Conservation (phyloP, 2,797 vertebrate species). For the Thunnus albacares region DNA sequence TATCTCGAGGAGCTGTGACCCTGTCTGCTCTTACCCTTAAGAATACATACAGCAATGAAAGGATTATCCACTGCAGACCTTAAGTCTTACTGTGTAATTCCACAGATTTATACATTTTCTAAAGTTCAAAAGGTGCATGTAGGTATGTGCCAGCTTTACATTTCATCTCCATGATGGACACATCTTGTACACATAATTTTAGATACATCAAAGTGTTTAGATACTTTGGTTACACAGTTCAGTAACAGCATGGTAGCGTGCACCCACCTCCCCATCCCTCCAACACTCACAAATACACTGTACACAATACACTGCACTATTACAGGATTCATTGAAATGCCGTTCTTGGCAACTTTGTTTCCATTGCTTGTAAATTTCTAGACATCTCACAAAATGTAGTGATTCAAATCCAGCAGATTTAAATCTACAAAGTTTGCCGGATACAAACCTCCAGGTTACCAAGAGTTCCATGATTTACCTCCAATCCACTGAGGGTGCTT, state of each 20-base stretch:
- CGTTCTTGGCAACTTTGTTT: too few relatives aligned
- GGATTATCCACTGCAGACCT: constrained; percentile 27
- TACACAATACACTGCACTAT: neutral
- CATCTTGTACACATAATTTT: neutral
- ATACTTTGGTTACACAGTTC: neutral
- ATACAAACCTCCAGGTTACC: neutral
- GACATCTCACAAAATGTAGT: neutral
- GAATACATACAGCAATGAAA: constrained; percentile 16
- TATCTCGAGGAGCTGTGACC: constrained; percentile 15
- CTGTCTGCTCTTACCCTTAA: constrained; percentile 13
- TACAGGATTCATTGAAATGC: too few relatives aligned
- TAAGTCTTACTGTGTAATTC: constrained; percentile 1
- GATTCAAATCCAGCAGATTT: neutral
- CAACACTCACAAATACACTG: neutral
- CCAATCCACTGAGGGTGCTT: neutral
- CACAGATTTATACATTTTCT: neutral
- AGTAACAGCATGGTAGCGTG: neutral
- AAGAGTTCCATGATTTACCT: neutral
- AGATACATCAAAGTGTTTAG: constrained; percentile 1
- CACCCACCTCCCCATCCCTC: neutral
- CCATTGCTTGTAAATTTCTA: too few relatives aligned
- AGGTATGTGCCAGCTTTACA: constrained; percentile 16
- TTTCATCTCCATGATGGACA: neutral
- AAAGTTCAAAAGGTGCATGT: neutral
- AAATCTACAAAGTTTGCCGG: too few relatives aligned